Evolutionary conservation across 2,113 vertebrate genomes (phyloP), one percentile per base, ranked within the genome.

Genomic region (Candoia aspera): DNA sequence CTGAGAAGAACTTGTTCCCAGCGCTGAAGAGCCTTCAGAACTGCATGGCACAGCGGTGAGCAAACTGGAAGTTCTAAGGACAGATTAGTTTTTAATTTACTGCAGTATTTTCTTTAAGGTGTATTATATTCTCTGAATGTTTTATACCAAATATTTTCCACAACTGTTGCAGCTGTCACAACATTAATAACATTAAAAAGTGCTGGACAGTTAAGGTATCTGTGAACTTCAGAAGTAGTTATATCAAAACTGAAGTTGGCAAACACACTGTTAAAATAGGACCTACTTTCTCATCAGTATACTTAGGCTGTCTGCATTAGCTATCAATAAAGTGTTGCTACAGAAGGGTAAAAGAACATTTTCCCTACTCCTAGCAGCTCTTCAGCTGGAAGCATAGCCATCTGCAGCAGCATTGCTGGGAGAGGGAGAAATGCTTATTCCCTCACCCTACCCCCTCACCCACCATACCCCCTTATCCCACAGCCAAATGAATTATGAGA

Each of bases 1-100:
- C 98, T 98, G 64, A 98, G 97, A 87, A 99, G 97, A 95, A 99
- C 98, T 97, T 99, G 99, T 92, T 99, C 99, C 99, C 99, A 99
- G 88, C 98, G 98, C 86, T 99, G 99, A 11, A 99, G 97, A 5
- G 98, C 99, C 97, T 99, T 99, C 90, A 99, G 96, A 93, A 98
- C 97, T 8, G 98, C 97, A 93, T 99, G 98, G 96, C 99, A 99
- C 91, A 99, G 96, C 0, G 99, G 99, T 62, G 99, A 99, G 93
- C 97, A 98, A 96, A 99, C 98, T 29, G 99, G 99, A 95, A 99
- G 98, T 92, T 99, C 99, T 99, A 97, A 55, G 92, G 93, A 86
- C 79, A 94, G 17, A 62, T 2, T n/a, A n/a, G n/a, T n/a, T 54
- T 86, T 86, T 54, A 11, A 13, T 60, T 84, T 33, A 26, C 8